These are phyloP conservation scores for Drosophila cyrtoloma DNA, from an alignment of 2,888 invertebrate species.

Conservation along the genomic window DNA sequence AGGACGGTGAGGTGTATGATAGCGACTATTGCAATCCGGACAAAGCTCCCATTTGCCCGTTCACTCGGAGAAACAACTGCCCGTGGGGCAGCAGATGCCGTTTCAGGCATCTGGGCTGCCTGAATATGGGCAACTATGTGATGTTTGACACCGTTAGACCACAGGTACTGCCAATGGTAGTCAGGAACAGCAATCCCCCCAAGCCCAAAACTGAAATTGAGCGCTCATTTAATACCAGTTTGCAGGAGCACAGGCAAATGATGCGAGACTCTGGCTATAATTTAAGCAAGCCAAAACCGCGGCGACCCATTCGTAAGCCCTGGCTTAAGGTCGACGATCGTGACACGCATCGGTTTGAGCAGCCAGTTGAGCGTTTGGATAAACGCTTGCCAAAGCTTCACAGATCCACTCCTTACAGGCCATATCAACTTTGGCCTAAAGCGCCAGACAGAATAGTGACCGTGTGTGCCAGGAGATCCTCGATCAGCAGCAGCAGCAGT, in stretches of 20 bases:
- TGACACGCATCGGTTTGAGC: conserved; percentile 3
- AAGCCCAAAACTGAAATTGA: neutral
- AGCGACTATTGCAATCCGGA: neutral
- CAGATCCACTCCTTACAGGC: neutral
- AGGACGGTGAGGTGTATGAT: conserved; percentile 3
- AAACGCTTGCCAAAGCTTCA: neutral
- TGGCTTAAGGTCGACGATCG: conserved; percentile 18
- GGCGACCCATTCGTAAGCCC: neutral
- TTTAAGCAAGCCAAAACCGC: too few species aligned
- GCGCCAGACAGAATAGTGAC: too few species aligned
- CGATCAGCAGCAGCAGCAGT: neutral
- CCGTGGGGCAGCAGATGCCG: neutral
- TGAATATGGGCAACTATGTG: neutral
- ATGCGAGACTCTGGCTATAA: conserved; percentile 18
- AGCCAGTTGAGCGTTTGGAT: neutral
- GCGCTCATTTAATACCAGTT: conserved; percentile 12
- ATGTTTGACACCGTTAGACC: neutral
- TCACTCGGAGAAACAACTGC: neutral
- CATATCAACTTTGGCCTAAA: neutral
- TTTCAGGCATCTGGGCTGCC: neutral
- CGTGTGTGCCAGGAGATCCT: neutral
- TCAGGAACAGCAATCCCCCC: neutral
- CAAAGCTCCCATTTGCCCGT: neutral
- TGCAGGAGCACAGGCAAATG: conserved; percentile 8
- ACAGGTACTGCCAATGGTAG: neutral